These are phyloP conservation scores for Ancistrus triradiatus DNA, from an alignment of 2,113 vertebrate species.

Conservation along the genomic window DNA sequence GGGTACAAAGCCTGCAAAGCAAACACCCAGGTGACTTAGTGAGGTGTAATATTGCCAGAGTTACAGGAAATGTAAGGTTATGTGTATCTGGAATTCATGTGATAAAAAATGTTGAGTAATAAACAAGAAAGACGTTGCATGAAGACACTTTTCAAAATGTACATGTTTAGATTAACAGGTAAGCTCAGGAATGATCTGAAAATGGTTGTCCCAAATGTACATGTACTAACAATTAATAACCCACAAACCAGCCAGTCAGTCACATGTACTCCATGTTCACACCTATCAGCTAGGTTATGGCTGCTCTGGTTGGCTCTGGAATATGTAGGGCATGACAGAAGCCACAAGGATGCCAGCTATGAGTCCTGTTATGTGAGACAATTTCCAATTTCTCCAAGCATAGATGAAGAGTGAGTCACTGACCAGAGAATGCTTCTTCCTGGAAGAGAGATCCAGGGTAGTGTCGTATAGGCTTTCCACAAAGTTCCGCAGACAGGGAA, in stretches of 20 bases:
- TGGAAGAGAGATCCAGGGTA: constrained; percentile 92
- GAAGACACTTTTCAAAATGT: not conserved
- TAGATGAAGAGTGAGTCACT: constrained; percentile 55
- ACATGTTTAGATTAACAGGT: not conserved
- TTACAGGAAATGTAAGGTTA: not conserved
- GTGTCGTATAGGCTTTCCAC: constrained; percentile 96
- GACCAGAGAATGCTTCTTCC: constrained; percentile 98
- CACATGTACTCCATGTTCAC: too few species aligned
- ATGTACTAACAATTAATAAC: too few species aligned
- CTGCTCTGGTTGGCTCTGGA: not conserved
- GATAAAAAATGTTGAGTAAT: too few species aligned
- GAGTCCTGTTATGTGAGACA: not conserved
- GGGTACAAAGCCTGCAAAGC: constrained; percentile 87
- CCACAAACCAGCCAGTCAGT: too few species aligned
- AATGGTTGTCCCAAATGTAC: not conserved
- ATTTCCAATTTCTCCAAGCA: constrained; percentile 13
- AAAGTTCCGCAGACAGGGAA: constrained; percentile 97
- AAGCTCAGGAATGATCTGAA: not conserved
- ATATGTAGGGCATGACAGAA: not conserved
- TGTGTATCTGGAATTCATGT: not conserved
- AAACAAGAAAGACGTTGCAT: not conserved
- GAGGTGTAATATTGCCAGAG: not conserved
- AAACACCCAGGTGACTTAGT: not conserved
- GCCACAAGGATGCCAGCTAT: constrained; percentile 12
- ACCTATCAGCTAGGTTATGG: too few species aligned